Conservation (phyloP, 2,113 vertebrate genomes). For the Heterochromis multidens region DNA sequence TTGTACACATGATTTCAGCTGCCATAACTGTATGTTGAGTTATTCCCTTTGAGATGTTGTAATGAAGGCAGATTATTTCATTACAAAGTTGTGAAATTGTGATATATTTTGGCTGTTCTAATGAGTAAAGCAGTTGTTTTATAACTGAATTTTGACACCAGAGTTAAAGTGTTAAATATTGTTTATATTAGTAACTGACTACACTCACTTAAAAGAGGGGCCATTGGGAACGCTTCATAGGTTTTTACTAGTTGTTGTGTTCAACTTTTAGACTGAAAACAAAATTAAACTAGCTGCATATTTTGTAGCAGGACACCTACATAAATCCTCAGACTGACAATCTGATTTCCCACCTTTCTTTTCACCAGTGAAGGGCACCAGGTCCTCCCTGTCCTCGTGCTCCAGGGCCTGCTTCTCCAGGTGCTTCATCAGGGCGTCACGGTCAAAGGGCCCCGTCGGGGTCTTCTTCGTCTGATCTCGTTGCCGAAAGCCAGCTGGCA, state of each 20-base stretch:
- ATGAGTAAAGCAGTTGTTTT: too few relatives aligned
- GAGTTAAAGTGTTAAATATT: neutral
- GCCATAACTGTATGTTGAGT: too few relatives aligned
- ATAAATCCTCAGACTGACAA: neutral
- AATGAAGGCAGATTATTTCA: too few relatives aligned
- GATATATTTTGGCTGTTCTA: too few relatives aligned
- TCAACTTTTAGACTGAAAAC: neutral
- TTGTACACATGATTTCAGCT: too few relatives aligned
- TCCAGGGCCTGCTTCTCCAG: conserved; percentile 90
- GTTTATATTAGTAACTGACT: neutral
- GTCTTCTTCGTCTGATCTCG: conserved; percentile 92
- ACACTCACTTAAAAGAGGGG: neutral
- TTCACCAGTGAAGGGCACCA: conserved; percentile 91
- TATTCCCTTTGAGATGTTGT: too few relatives aligned
- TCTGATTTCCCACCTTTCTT: conserved; percentile 81
- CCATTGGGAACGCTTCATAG: neutral
- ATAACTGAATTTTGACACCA: too few relatives aligned
- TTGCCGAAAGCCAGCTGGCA: conserved; percentile 88
- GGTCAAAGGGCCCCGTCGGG: conserved; percentile 84
- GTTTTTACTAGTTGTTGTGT: neutral
- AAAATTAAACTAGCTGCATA: neutral
- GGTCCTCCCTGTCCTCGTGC: conserved; percentile 81
- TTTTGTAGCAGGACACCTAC: neutral
- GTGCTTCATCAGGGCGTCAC: conserved; percentile 85
- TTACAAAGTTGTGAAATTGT: too few relatives aligned